Conservation (phyloP, 2,888 invertebrate species). For the Drosophila imparisetae region DNA sequence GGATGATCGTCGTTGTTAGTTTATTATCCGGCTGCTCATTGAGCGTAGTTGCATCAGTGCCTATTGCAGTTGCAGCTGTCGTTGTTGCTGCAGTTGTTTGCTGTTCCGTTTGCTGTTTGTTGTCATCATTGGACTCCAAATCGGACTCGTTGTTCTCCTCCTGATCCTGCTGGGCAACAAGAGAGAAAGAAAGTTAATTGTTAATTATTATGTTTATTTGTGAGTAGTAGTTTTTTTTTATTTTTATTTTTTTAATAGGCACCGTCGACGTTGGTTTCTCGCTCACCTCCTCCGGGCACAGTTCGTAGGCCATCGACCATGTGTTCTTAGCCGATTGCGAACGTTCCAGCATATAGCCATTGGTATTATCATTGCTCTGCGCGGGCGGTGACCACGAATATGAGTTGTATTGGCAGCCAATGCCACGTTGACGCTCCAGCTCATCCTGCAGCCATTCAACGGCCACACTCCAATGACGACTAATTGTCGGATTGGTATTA, state of each 20-base stretch:
- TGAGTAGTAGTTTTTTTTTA: slow-evolving; percentile 5
- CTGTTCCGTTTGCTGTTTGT: slow-evolving; percentile 51
- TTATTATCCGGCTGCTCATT: slow-evolving; percentile 59
- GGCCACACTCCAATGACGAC: slow-evolving; percentile 94
- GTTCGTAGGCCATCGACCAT: slow-evolving; percentile 90
- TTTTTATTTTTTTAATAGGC: slow-evolving; percentile 30
- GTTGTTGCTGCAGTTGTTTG: slow-evolving; percentile 8
- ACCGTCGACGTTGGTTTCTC: slow-evolving; percentile 67
- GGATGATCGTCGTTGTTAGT: slow-evolving; percentile 32
- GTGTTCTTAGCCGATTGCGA: slow-evolving; percentile 97
- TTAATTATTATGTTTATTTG: slow-evolving; percentile 1
- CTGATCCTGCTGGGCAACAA: slow-evolving; percentile 75
- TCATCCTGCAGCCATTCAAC: slow-evolving; percentile 98
- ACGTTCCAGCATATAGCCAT: slow-evolving; percentile 96
- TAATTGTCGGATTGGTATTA: slow-evolving; percentile 90
- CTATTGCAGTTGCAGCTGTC: slow-evolving; percentile 7
- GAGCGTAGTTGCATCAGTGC: slow-evolving; percentile 16
- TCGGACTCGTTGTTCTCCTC: slow-evolving; percentile 85
- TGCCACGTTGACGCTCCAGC: slow-evolving; percentile 89
- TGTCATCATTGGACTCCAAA: slow-evolving; percentile 82
- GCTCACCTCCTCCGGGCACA: slow-evolving; percentile 89
- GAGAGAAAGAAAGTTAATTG: not conserved
- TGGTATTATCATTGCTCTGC: slow-evolving; percentile 97
- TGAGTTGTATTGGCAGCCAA: slow-evolving; percentile 88
- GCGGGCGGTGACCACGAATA: slow-evolving; percentile 98